Evolutionary conservation across 2,888 invertebrate genomes (phyloP).

Genomic region (Argyresthia albistria): DNA sequence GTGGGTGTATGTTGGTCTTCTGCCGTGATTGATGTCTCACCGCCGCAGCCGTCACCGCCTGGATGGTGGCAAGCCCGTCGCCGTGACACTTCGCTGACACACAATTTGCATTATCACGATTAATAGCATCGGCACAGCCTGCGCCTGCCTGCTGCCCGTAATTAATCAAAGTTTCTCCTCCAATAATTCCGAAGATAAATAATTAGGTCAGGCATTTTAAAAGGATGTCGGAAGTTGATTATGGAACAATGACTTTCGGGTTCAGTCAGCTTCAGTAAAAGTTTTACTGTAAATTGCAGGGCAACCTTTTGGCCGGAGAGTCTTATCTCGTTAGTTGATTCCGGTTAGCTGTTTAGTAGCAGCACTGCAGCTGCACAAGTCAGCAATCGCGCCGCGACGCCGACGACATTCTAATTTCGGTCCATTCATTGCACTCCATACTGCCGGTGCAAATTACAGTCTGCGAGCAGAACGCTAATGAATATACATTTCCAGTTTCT

Average conservation of each 20-base stretch:
- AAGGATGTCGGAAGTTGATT: not conserved
- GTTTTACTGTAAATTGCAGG: not conserved
- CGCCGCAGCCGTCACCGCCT: not conserved
- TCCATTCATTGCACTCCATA: not conserved
- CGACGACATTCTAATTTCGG: slow-evolving; percentile 6
- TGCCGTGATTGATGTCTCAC: not conserved
- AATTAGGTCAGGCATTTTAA: not conserved
- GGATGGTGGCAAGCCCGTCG: not conserved
- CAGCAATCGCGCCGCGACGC: slow-evolving; percentile 5
- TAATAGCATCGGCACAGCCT: slow-evolving; percentile 3
- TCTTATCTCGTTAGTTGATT: slow-evolving; percentile 4
- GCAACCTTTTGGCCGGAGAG: not conserved
- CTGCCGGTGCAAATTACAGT: not conserved
- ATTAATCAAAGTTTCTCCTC: slow-evolving; percentile 5
- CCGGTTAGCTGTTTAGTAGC: not conserved
- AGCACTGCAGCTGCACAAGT: slow-evolving; percentile 3
- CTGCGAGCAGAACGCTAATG: not conserved
- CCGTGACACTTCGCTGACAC: slow-evolving; percentile 6
- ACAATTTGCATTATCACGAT: slow-evolving; percentile 8
- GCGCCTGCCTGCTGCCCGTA: slow-evolving; percentile 1
- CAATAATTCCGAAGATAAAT: not conserved
- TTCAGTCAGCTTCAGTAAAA: not conserved
- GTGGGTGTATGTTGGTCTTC: not conserved
- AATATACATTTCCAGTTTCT: not conserved
- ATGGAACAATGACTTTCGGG: not conserved